Conservation (phyloP, 2,113 vertebrate species). For the Aphelocoma coerulescens region DNA sequence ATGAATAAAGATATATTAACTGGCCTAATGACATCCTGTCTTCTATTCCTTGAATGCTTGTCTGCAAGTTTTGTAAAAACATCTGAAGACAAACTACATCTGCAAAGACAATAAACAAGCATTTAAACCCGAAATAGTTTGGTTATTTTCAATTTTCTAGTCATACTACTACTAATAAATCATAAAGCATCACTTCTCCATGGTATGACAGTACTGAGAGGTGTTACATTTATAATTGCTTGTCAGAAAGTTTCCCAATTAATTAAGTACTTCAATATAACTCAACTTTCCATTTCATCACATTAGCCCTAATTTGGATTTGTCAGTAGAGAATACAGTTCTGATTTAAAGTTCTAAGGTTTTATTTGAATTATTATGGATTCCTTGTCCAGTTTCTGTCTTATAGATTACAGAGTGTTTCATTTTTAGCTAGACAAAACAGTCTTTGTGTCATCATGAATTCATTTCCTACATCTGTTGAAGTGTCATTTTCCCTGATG, state of each 20-base stretch:
- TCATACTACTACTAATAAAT: neutral
- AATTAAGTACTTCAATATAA: neutral
- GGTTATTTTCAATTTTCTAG: neutral
- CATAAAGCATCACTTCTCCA: neutral
- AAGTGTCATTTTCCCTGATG: neutral
- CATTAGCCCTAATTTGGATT: neutral
- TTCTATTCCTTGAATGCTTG: neutral
- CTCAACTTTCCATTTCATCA: neutral
- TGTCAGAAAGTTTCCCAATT: neutral
- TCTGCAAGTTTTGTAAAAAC: neutral
- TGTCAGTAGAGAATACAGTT: neutral
- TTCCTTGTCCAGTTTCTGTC: neutral
- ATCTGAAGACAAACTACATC: neutral
- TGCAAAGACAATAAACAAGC: neutral
- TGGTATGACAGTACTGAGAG: neutral
- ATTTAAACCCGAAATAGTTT: neutral
- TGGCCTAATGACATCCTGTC: neutral
- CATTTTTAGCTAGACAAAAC: slow-evolving; percentile 23
- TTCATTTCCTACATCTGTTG: slow-evolving; percentile 6
- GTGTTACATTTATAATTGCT: neutral
- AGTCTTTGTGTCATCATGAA: neutral
- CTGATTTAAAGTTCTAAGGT: neutral
- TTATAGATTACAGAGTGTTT: neutral
- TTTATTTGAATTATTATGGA: neutral
- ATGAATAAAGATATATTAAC: neutral